Evolutionary conservation across 2,888 invertebrate species (phyloP).

Genomic region (Tenthredo distinguenda): DNA sequence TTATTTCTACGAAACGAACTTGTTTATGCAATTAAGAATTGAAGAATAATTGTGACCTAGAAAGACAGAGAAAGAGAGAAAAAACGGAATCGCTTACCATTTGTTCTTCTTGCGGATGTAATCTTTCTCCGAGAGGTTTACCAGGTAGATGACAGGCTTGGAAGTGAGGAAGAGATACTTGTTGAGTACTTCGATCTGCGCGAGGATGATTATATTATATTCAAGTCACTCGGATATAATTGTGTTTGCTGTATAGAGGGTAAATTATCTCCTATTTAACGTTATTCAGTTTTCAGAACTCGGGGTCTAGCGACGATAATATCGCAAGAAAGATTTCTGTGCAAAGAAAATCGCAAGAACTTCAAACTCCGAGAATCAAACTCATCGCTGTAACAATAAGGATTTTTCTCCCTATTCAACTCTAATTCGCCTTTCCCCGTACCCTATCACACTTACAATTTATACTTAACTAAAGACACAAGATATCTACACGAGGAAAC

Average conservation of each 20-base stretch:
- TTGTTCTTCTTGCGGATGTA: slow-evolving; percentile 99
- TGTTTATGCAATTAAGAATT: background rate
- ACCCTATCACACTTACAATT: background rate
- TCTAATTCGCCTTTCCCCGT: background rate
- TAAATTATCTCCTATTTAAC: background rate
- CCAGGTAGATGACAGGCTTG: slow-evolving; percentile 97
- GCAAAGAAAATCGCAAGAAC: background rate
- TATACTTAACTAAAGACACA: background rate
- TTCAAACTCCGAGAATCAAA: background rate
- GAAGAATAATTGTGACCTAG: background rate
- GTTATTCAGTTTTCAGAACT: background rate
- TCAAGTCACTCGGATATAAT: background rate
- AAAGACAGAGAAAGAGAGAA: background rate
- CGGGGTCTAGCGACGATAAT: background rate
- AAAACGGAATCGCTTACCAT: slow-evolving; percentile 84
- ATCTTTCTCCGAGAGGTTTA: slow-evolving; percentile 98
- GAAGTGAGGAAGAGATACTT: slow-evolving; percentile 98
- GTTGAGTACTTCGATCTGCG: slow-evolving; percentile 97
- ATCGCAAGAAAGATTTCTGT: background rate
- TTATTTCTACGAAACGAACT: background rate
- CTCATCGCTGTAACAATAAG: background rate
- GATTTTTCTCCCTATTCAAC: background rate
- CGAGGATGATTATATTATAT: slow-evolving; percentile 68
- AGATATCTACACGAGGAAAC: background rate
- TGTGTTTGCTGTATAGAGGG: background rate